Base-by-base conservation (phyloP, 1,140 invertebrate species). In the Trypoxylus dichotomus region DNA sequence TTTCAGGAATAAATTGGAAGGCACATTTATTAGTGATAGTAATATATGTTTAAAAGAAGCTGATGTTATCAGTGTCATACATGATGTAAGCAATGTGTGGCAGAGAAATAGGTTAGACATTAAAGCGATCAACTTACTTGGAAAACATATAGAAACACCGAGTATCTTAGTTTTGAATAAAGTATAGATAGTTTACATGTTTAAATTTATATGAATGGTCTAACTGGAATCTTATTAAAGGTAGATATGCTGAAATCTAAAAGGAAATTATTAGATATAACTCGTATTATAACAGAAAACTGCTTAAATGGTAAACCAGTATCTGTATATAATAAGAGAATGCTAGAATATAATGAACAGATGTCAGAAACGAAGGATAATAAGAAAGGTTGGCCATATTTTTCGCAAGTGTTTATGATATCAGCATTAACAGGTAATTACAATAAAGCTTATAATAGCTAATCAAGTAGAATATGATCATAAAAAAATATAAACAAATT, bases 151-250 rank as follows among this genome's bases (percentile, higher is more conserved):
- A 76, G 84, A 90, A 42, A 91, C 92, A 82, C 90, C 93, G 15
- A 91, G 92, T 80, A 91, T 98, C 83, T 87, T 98, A 5, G 90
- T 98, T 63, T 84, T 98, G 2, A 98, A 98, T 83, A 98, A 98
- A 90, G 92, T 68, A 73, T 76, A 37, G 74, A 74, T 19, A 78
- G 72, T 71, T 74, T 76, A 54, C 41, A 32, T 72, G 24, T 68
- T 2, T 10, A 29, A 60, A 68, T 25, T 13, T 15, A 27, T 29
- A 68, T 19, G 25, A 75, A 74, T 25, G 29, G 13, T 29, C 1
- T 24, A 76, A 76, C 58, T 78, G 19, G 77, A 78, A 78, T 79
- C 78, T 75, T 32, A 79, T 88, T 89, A 76, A 84, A 94, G 93
- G 89, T 95, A 74, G 96, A 98, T 88, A 86, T 87, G 21, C 78